Base-by-base conservation (phyloP, 2,113 vertebrate species). In the Polypterus senegalus region DNA sequence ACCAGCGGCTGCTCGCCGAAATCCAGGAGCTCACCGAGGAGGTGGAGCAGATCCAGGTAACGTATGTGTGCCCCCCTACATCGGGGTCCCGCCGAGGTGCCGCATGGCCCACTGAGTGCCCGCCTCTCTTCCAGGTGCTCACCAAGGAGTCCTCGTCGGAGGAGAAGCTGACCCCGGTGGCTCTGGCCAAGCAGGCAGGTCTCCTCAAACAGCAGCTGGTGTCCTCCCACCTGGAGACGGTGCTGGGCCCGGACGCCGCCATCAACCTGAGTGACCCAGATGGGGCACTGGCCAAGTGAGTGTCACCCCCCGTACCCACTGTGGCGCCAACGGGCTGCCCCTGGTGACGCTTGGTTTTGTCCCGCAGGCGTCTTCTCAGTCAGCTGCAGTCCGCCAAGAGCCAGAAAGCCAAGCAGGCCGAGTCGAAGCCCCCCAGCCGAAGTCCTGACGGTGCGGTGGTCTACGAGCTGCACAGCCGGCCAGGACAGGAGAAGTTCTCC, bases 241-340 rank as follows among this genome's bases (percentile, higher is more conserved):
- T 97, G 57, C 79, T 97, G 69, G 94, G 93, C 43, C 94, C 94
- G 0, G 79, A 91, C 3, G 94, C 93, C 0, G 76, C 93, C 47
- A 83, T 98, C 54, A 93, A 92, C 80, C 83, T 98, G 7, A 82
- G 90, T 0, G 94, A 98, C 77, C 94, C 94, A 0, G 89, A 95
- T 6, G 92, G 94, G 49, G 94, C 94, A 1, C 81, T 97, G 61
- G 89, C 92, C 73, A 91, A 94, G 94, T 98, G 74, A 79, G 90
- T 69, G 49, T 27, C 27, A 1, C 27, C 27, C 27, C 27, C 27
- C 27, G 27, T 2, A 27, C 27, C 27, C 27, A 27, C 27, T 4
- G 3, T 6, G 53, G 27, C 27, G 2, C 27, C 27, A 2, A 27
- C 27, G 27, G 27, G 27, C 27, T 49, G 58, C 46, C 49, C 55